These are phyloP conservation scores for Cotesia chilonis DNA, from an alignment of 1,140 invertebrate genomes.

Conservation along the genomic window DNA sequence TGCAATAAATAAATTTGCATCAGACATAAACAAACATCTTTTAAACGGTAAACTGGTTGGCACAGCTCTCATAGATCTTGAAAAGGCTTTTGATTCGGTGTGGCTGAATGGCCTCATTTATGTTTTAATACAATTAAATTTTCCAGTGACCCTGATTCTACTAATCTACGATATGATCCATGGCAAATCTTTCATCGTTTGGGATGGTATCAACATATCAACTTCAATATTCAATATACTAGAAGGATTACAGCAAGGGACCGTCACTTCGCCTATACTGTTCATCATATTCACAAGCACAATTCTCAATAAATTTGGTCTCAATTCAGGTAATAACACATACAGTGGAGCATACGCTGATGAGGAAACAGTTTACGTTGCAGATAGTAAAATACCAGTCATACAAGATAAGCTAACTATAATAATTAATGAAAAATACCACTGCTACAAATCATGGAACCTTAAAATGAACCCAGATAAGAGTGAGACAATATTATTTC, in stretches of 20 bases:
- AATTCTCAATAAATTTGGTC: constrained; percentile 21
- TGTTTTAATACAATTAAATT: constrained; percentile 34
- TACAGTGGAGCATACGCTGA: constrained; percentile 26
- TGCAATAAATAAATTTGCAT: constrained; percentile 9
- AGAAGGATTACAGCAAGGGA: constrained; percentile 33
- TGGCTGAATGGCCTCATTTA: constrained; percentile 36
- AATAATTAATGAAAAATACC: constrained; percentile 13
- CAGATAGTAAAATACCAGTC: neutral
- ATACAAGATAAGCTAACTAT: constrained; percentile 1
- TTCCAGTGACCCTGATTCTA: constrained; percentile 19
- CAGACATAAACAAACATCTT: constrained; percentile 2
- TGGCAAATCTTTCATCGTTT: constrained; percentile 1
- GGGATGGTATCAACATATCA: constrained; percentile 14
- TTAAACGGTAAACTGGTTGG: neutral
- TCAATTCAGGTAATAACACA: constrained; percentile 1
- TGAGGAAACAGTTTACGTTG: constrained; percentile 20
- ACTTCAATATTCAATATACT: neutral
- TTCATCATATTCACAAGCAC: constrained; percentile 31
- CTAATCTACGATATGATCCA: constrained; percentile 22
- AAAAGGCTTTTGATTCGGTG: constrained; percentile 22
- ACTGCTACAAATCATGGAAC: constrained; percentile 29
- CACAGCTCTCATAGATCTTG: constrained; percentile 14
- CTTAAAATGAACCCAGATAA: constrained; percentile 17
- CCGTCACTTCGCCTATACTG: constrained; percentile 30
- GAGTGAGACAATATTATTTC: constrained; percentile 14